Base-by-base conservation (phyloP, 2,888 invertebrate species). In the Heliconius hortense region DNA sequence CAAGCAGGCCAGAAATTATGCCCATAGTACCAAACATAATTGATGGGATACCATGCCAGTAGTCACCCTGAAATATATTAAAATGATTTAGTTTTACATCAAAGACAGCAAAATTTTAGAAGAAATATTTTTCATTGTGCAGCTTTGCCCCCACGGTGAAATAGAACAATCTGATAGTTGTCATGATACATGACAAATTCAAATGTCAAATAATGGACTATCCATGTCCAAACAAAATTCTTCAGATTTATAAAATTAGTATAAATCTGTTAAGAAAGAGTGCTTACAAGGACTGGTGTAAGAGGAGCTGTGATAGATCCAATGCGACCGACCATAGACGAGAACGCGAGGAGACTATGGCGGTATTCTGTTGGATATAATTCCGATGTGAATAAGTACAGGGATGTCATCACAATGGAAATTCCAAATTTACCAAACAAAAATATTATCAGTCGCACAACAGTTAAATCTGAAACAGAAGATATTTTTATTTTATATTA, bases 271-370 rank as follows among this genome's bases (percentile, higher is more conserved):
- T 21, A 35, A 56, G 2, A 2, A 35, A 24, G 39, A 70, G 13
- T 74, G 84, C 87, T 84, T 85, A 94, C 95, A 86, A 96, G 82
- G 66, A 95, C 86, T 21, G 95, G 95, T 4, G 95, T 94, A 82
- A 95, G 95, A 3, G 96, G 96, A 8, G 96, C 95, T 70, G 95
- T 82, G 88, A 96, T 95, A 1, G 95, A 95, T 2, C 96, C 96
- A 71, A 96, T 87, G 21, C 95, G 89, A 11, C 96, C 96, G 79
- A 95, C 90, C 95, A 95, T 95, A 18, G 95, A 95, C 81, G 95
- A 95, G 71, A 95, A 89, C 1, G 95, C 95, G 43, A 96, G 89
- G 72, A 95, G 85, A 63, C 95, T 95, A 82, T 96, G 95, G 1
- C 96, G 91, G 26, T 95, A 88, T 80, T 94, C 94, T 31, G 96